These are phyloP conservation scores for Malurus alboscapulatus DNA, from an alignment of 2,113 vertebrate genomes.

Conservation along the genomic window DNA sequence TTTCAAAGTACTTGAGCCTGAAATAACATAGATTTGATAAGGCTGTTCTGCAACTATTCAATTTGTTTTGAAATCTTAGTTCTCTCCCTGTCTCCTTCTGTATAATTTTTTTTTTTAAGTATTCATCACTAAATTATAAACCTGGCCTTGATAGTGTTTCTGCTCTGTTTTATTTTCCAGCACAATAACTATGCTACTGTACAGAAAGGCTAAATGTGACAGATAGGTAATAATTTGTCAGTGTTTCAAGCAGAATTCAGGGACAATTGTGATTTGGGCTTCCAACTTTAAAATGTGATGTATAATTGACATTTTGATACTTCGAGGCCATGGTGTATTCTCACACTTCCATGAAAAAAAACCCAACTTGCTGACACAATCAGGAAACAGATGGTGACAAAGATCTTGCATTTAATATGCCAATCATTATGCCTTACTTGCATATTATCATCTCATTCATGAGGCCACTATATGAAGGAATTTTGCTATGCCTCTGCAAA, in stretches of 20 bases:
- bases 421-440: slow-evolving; percentile 83
- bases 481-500: slow-evolving; percentile 70
- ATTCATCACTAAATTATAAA: slow-evolving; percentile 14
- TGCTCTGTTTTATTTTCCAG: slow-evolving; percentile 16
- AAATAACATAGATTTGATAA: neutral
- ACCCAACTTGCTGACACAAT: slow-evolving; percentile 80
- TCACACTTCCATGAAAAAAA: slow-evolving; percentile 80
- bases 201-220: slow-evolving; percentile 51
- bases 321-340: slow-evolving; percentile 83
- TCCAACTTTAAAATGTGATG: slow-evolving; percentile 81
- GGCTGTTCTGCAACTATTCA: neutral
- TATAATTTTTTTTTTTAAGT: neutral
- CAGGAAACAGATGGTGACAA: slow-evolving; percentile 85
- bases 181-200: neutral
- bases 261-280: slow-evolving; percentile 78
- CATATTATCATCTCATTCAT: slow-evolving; percentile 80
- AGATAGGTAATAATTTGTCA: slow-evolving; percentile 67
- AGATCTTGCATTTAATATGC: slow-evolving; percentile 82
- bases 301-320: slow-evolving; percentile 85
- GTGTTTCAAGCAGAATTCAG: slow-evolving; percentile 67
- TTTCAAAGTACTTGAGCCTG: neutral
- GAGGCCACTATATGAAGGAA: slow-evolving; percentile 78
- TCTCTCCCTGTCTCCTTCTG: neutral
- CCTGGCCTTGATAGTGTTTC: neutral
- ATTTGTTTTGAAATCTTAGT: neutral